phyloP scores from a whole-genome alignment of 2,113 vertebrate genomes.

The Chelonoidis abingdonii region DNA sequence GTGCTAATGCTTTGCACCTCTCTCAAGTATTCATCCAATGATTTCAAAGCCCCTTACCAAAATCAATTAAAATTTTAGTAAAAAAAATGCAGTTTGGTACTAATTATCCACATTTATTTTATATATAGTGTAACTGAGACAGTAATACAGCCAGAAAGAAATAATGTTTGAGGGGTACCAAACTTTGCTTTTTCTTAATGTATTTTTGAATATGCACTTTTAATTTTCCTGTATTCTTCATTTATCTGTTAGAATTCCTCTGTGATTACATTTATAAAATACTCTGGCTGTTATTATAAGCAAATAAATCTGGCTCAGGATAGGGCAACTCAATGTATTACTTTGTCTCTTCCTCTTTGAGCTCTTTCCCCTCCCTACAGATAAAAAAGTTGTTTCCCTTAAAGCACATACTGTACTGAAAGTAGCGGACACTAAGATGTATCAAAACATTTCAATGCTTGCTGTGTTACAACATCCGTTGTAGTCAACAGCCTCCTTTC shows the following conservation, averaged over 20 bases:
- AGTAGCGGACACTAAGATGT: not conserved
- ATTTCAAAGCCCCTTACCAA: not conserved
- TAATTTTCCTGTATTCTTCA: not conserved
- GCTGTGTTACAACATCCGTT: not conserved
- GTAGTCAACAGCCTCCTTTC: constrained; percentile 3
- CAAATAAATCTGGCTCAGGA: not conserved
- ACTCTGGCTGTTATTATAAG: rapidly evolving
- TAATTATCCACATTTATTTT: not conserved
- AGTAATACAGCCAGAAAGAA: not conserved
- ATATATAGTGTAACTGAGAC: not conserved
- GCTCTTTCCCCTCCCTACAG: not conserved
- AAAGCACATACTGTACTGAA: not conserved
- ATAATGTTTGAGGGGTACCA: not conserved
- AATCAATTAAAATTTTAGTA: not conserved
- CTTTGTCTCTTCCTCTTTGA: not conserved
- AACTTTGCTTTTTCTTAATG: not conserved
- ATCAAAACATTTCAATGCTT: not conserved
- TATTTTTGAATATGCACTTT: not conserved
- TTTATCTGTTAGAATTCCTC: not conserved
- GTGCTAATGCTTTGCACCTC: not conserved
- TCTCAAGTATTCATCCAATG: not conserved
- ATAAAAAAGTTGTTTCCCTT: not conserved
- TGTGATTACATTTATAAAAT: not conserved
- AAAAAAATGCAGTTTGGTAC: not conserved
- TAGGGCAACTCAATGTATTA: not conserved